Conservation (phyloP, 2,888 invertebrate genomes). For the Plusia festucae region DNA sequence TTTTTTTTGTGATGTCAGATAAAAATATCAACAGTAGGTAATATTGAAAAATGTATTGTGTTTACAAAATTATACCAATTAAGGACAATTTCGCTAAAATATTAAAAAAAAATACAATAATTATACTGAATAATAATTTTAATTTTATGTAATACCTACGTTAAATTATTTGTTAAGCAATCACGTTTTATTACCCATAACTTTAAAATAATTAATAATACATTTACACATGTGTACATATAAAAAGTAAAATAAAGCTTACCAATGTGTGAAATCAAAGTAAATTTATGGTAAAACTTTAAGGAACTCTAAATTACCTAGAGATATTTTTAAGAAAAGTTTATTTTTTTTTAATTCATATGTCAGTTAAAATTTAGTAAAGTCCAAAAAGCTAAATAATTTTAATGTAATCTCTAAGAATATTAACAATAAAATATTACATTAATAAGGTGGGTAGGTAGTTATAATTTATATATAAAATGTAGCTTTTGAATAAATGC, state of each 20-base stretch:
- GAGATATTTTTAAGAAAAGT: too few species aligned
- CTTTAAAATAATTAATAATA: constrained; percentile 2
- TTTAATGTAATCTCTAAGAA: neutral
- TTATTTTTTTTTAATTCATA: neutral
- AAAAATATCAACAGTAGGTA: too few species aligned
- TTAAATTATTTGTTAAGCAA: constrained; percentile 13
- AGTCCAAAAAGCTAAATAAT: neutral
- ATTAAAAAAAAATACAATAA: constrained; percentile 23
- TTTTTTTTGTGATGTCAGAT: neutral
- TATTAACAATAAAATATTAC: neutral
- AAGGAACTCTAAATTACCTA: too few species aligned
- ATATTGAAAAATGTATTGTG: too few species aligned
- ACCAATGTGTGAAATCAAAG: neutral
- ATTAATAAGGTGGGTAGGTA: constrained; percentile 23
- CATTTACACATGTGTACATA: too few species aligned
- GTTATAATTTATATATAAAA: constrained; percentile 2
- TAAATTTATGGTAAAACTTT: neutral
- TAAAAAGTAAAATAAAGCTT: neutral
- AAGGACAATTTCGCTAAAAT: neutral
- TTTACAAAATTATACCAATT: too few species aligned
- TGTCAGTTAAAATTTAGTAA: neutral
- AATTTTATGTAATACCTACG: constrained; percentile 24
- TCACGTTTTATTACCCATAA: constrained; percentile 12
- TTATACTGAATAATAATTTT: constrained; percentile 37
- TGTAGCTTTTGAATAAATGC: constrained; percentile 31